Base-by-base conservation (phyloP, 2,888 invertebrate species). In the Automeris io region DNA sequence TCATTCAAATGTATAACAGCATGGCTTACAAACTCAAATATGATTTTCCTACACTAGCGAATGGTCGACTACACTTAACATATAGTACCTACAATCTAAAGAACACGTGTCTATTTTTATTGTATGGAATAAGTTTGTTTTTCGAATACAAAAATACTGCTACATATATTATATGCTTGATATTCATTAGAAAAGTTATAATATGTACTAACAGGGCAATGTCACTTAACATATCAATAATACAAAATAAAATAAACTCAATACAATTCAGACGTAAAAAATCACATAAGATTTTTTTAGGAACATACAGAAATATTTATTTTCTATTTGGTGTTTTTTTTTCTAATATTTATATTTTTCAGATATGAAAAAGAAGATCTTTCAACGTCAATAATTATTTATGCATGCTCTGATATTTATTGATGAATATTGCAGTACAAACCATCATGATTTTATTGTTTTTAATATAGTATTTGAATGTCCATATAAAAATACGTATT, bases 281-380 rank as follows among this genome's bases (percentile, higher is more conserved):
- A 53, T 58, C 55, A 58, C 57, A 59, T 52, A 55, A 53, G 41
- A 47, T 47, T 51, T 50, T 56, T 60, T 56, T 73, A 79, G 79
- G 79, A 79, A 79, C 79, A 73, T 70, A 74, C 70, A 77, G 75
- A 77, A 79, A 76, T 74, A 74, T 69, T 61, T 35, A 34, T 40
- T 43, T 40, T 60, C 60, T 57, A 67, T 76, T 76, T 76, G 76
- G 67, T 72, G 65, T 63, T 66, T 64, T 67, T 57, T 61, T 51
- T 58, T 56, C 46, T 45, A 43, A 54, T 58, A 54, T 45, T 40
- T 47, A 51, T 50, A 51, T 43, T 37, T 50, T 47, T 45, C 21
- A n/a, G n/a, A n/a, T n/a, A n/a, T n/a, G n/a, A n/a, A n/a, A n/a
- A n/a, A n/a, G n/a, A n/a, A n/a, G n/a, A n/a, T n/a, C n/a, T n/a